phyloP scores from a whole-genome alignment of 2,888 invertebrate species.

The Brenthis daphne region DNA sequence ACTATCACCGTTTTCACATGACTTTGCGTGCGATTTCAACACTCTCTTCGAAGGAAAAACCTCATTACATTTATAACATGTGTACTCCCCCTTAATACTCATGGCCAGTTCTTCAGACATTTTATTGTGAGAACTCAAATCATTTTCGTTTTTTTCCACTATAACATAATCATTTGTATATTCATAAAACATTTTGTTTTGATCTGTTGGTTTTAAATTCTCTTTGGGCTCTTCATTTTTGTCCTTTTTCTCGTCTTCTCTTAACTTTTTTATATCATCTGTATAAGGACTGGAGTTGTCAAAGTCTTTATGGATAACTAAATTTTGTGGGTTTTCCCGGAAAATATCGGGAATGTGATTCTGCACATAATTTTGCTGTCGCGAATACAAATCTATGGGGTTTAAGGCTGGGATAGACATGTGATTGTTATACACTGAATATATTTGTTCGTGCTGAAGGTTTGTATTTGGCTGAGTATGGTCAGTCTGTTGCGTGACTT shows the following conservation, averaged over 20 bases:
- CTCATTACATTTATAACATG: constrained; percentile 68
- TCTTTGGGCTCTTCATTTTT: constrained; percentile 68
- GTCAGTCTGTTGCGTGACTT: constrained; percentile 50
- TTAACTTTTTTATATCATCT: constrained; percentile 62
- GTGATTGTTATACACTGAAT: constrained; percentile 60
- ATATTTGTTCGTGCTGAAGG: constrained; percentile 59
- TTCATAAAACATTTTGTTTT: constrained; percentile 63
- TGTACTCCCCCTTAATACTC: constrained; percentile 70
- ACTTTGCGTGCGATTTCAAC: constrained; percentile 68
- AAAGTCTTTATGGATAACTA: constrained; percentile 68
- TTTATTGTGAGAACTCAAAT: constrained; percentile 52
- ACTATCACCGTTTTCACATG: constrained; percentile 52
- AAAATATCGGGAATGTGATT: constrained; percentile 49
- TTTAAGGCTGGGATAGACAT: constrained; percentile 46
- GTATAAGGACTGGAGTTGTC: constrained; percentile 60
- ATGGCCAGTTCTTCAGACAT: constrained; percentile 56
- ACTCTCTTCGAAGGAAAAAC: constrained; percentile 67
- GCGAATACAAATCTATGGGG: constrained; percentile 56
- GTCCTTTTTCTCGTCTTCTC: constrained; percentile 52
- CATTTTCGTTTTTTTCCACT: constrained; percentile 51
- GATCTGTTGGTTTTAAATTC: constrained; percentile 64
- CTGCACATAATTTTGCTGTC: constrained; percentile 61
- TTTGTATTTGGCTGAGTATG: constrained; percentile 47
- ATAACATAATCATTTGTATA: constrained; percentile 45
- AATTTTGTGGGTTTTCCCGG: constrained; percentile 70